Conservation (phyloP, 1,140 invertebrate species). For the Trachymyrmex cornetzi region DNA sequence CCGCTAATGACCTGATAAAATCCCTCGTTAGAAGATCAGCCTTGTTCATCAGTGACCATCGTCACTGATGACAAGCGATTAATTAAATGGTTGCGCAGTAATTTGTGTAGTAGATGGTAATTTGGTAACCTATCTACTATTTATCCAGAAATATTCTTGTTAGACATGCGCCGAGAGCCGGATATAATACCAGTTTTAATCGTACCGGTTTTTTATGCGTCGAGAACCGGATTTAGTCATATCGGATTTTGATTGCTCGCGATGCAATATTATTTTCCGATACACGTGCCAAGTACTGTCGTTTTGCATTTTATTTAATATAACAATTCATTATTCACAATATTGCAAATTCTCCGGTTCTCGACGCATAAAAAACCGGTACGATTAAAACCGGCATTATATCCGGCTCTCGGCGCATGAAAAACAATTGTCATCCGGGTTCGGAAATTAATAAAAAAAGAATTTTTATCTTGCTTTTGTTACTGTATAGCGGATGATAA, state of each 20-base stretch:
- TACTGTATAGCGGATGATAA: background rate
- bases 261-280: no score
- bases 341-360: background rate
- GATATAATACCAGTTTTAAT: no score
- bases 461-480: background rate
- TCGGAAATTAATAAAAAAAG: background rate
- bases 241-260: no score
- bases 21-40: background rate
- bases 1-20: conserved; percentile 14
- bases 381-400: no score
- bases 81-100: conserved; percentile 13
- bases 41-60: background rate
- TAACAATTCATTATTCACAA: no score
- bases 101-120: background rate
- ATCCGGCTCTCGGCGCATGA: background rate
- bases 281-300: no score
- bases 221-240: no score
- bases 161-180: background rate
- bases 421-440: background rate
- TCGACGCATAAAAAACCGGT: background rate
- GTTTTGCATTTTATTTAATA: no score
- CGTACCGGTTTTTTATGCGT: background rate
- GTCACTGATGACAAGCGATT: conserved; percentile 37
- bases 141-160: background rate
- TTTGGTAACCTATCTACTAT: background rate